Conservation (phyloP, 2,113 vertebrate species). For the Salvelinus fontinalis region DNA sequence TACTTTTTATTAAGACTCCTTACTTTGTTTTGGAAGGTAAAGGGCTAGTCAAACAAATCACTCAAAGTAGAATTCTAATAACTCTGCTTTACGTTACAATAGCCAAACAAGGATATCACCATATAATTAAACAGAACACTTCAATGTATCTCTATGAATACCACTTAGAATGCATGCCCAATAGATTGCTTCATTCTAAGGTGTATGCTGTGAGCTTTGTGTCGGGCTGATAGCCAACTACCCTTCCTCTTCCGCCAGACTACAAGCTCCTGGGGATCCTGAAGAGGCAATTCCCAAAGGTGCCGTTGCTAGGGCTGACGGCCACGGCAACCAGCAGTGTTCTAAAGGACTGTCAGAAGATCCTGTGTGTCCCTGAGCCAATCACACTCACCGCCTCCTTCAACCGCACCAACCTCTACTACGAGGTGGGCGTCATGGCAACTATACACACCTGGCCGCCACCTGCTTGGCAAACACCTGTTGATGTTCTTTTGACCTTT, state of each 20-base stretch:
- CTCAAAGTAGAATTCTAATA: too few species aligned
- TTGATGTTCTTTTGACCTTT: neutral
- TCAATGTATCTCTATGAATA: too few species aligned
- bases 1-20: too few species aligned
- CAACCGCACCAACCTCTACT: conserved; percentile 92
- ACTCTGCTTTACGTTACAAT: too few species aligned
- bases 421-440: conserved; percentile 79
- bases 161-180: too few species aligned
- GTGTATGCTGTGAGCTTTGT: neutral
- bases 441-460: neutral
- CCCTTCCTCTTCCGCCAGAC: conserved; percentile 67
- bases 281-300: conserved; percentile 91
- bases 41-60: too few species aligned
- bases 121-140: too few species aligned
- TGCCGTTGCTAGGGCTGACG: conserved; percentile 87
- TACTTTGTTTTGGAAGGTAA: too few species aligned
- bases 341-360: conserved; percentile 90
- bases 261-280: conserved; percentile 95
- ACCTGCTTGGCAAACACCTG: conserved; percentile 1
- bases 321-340: conserved; percentile 91
- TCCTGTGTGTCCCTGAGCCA: conserved; percentile 83
- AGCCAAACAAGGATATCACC: too few species aligned
- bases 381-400: conserved; percentile 91
- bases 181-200: too few species aligned
- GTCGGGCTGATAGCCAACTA: neutral